Conservation (phyloP, 2,113 vertebrate species). For the Formicarius rufipectus region DNA sequence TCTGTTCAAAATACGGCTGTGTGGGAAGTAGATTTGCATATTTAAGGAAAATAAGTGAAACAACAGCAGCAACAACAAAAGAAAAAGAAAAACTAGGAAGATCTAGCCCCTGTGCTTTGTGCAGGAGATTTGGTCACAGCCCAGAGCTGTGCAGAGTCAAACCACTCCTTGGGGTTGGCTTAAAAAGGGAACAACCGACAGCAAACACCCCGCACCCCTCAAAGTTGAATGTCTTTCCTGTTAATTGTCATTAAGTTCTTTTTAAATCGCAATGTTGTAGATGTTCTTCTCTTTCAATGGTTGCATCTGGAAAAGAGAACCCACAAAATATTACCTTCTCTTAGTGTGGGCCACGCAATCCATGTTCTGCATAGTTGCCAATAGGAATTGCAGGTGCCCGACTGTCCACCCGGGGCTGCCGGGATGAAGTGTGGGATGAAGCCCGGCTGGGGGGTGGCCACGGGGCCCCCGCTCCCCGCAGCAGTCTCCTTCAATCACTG, state of each 20-base stretch:
- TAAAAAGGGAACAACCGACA: neutral
- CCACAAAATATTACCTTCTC: neutral
- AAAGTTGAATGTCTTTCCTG: conserved; percentile 51
- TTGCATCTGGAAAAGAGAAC: conserved; percentile 3
- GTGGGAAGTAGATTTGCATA: conserved; percentile 29
- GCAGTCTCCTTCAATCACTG: conserved; percentile 33
- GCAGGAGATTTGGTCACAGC: neutral
- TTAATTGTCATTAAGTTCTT: conserved; percentile 50
- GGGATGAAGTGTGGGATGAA: neutral
- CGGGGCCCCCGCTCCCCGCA: neutral
- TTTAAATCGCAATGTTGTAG: conserved; percentile 43
- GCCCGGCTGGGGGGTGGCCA: neutral
- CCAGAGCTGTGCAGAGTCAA: conserved; percentile 13
- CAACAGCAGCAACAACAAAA: neutral
- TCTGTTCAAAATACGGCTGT: neutral
- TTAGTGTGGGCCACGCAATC: conserved; percentile 55
- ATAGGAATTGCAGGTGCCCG: neutral
- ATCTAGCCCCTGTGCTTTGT: neutral
- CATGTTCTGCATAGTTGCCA: conserved; percentile 64
- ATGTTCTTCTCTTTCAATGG: conserved; percentile 60
- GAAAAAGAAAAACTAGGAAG: neutral
- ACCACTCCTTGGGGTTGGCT: neutral
- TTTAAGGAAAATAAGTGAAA: conserved; percentile 26
- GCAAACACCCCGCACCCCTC: fast-evolving
- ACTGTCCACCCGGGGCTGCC: neutral